Conservation (phyloP, 2,888 invertebrate genomes). For the Tribolium freemani region DNA sequence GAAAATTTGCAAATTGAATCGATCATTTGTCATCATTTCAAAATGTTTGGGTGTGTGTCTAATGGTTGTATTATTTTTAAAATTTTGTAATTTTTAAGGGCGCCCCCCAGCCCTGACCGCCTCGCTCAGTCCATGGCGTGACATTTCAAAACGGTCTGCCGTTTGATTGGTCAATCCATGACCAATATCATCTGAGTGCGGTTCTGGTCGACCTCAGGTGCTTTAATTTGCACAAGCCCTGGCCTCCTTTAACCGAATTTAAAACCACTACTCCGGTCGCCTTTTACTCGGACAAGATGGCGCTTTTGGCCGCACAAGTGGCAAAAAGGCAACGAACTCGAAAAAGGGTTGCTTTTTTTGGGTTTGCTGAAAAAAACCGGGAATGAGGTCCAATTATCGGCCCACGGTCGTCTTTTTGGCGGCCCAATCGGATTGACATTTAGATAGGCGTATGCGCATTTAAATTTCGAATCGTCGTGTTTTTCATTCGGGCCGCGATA, state of each 20-base stretch:
- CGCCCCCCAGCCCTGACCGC: constrained; percentile 24
- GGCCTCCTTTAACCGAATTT: constrained; percentile 50
- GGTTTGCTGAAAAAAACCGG: background rate
- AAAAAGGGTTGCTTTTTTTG: constrained; percentile 6
- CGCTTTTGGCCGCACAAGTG: background rate
- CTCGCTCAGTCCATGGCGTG: constrained; percentile 7
- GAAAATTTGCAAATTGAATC: background rate
- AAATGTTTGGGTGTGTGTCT: too few relatives aligned
- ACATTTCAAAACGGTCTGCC: constrained; percentile 25
- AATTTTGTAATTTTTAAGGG: background rate
- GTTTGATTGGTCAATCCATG: constrained; percentile 36
- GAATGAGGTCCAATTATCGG: constrained; percentile 22
- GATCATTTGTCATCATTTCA: too few relatives aligned
- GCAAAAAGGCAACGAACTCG: constrained; percentile 17
- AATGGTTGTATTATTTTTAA: background rate
- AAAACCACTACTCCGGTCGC: constrained; percentile 12
- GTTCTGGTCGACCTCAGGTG: constrained; percentile 45
- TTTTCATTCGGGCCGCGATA: constrained; percentile 22
- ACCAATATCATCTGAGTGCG: constrained; percentile 40
- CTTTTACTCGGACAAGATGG: constrained; percentile 17
- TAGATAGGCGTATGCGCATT: constrained; percentile 26
- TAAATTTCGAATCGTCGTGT: constrained; percentile 27
- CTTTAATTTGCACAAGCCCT: constrained; percentile 53
- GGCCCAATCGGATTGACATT: constrained; percentile 35
- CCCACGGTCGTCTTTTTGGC: constrained; percentile 27